Conservation (phyloP, 2,113 vertebrate species). For the Percopsis transmontana region DNA sequence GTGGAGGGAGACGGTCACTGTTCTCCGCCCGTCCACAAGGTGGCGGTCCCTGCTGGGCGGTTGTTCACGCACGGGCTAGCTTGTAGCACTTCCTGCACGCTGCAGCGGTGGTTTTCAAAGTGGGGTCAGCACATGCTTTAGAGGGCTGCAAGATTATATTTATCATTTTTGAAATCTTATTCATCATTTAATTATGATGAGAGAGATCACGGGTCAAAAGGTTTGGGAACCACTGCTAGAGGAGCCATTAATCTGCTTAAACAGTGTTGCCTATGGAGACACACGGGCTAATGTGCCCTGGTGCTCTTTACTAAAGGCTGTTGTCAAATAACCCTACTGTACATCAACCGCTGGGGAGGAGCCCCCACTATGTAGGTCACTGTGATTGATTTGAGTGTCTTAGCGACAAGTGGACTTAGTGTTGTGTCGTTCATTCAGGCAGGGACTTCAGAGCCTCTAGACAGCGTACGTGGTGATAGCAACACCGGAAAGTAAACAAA, state of each 20-base stretch:
- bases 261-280: too few species aligned
- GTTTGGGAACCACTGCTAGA: conserved; percentile 11
- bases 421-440: conserved; percentile 33
- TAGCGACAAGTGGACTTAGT: conserved; percentile 53
- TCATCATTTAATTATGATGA: too few species aligned
- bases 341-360: conserved; percentile 8
- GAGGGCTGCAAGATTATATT: too few species aligned
- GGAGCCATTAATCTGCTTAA: not conserved
- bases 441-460: not conserved
- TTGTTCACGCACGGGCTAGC: too few species aligned
- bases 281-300: conserved; percentile 29
- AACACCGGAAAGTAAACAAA: not conserved
- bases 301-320: conserved; percentile 48
- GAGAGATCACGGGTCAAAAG: too few species aligned
- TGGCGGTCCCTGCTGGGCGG: too few species aligned
- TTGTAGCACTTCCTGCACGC: too few species aligned
- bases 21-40: too few species aligned
- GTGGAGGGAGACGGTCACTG: too few species aligned
- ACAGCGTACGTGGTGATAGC: not conserved
- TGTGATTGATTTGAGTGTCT: conserved; percentile 52
- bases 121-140: too few species aligned
- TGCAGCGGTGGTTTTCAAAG: too few species aligned
- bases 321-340: conserved; percentile 42
- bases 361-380: conserved; percentile 52
- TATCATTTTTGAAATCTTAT: too few species aligned